Conservation (phyloP, 2,797 vertebrate genomes). For the Cossypha heuglini region DNA sequence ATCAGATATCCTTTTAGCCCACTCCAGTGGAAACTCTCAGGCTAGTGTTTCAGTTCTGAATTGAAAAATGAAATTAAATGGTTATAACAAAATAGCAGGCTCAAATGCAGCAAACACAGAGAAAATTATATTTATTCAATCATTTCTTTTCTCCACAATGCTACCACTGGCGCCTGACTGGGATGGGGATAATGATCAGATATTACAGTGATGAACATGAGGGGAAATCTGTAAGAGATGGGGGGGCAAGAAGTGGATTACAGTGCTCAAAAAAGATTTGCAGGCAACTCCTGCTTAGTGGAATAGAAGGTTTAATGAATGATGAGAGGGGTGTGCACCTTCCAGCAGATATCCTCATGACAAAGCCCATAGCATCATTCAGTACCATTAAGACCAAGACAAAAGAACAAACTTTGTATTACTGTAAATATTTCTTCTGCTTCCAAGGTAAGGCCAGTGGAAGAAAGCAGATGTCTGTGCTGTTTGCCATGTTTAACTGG, state of each 20-base stretch:
- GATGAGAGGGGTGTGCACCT: neutral
- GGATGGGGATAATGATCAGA: neutral
- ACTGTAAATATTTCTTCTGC: neutral
- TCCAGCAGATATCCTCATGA: neutral
- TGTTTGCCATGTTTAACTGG: neutral
- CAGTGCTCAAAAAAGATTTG: neutral
- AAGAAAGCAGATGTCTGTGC: neutral
- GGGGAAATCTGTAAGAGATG: neutral
- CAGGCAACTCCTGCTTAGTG: neutral
- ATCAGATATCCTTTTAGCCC: neutral
- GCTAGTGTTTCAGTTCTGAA: neutral
- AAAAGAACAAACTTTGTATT: neutral
- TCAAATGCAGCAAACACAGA: neutral
- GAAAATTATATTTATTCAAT: neutral
- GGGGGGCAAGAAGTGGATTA: rapidly evolving
- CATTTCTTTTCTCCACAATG: neutral
- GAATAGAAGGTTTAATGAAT: neutral
- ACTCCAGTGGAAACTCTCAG: neutral
- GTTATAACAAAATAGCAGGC: neutral
- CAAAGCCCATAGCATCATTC: neutral
- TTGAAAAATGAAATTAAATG: neutral
- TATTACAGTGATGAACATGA: neutral
- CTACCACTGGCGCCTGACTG: neutral
- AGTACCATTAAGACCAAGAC: neutral
- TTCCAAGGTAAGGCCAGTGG: neutral